Base-by-base conservation (phyloP, 2,797 vertebrate genomes). In the Silurus lanzhouensis region DNA sequence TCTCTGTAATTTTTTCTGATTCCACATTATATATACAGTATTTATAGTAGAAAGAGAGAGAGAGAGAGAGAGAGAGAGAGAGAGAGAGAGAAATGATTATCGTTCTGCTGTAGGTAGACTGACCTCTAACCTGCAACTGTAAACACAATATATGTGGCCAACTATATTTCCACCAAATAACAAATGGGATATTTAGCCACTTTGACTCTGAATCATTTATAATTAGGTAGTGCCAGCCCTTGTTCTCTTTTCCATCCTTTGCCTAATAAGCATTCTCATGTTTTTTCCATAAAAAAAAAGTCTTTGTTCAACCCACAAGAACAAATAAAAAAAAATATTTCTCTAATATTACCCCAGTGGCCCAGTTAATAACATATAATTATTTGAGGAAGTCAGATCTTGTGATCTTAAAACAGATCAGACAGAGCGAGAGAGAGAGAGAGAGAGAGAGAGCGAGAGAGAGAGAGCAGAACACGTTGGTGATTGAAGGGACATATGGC, bases 401-500 rank as follows among this genome's bases (percentile, higher is more conserved):
- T 76, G 12, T 55, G 22, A 75, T 19, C 55, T 27, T 20, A 22
- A 72, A 31, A 58, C 57, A 5, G 9, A 76, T 10, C 8, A 10
- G n/a, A 70, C 38, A 19, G 9, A 71, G 0, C 3, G 72, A 75
- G 48, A 52, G 48, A 52, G 48, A 61, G 10, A 52, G 67, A 63
- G 22, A 27, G 83, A 71, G 12, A 71, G 55, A 48, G 31, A 48
- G 25, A 15, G 20, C 44, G 77, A 74, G 13, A 55, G 44, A 68
- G 1, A 63, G 74, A 44, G 19, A 70, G 52, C n/a, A 82, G 67
- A 61, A 38, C 20, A 72, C 60, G 38, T 14, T 46, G 10, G 55
- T 60, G 17, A 38, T n/a, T 48, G 46, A 52, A 52, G 67, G 85
- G 81, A 84, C 85, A 88, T 87, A 83, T 86, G 86, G 68, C 58